Evolutionary conservation across 1,140 invertebrate genomes (phyloP).

Genomic region (Coptotermes formosanus): DNA sequence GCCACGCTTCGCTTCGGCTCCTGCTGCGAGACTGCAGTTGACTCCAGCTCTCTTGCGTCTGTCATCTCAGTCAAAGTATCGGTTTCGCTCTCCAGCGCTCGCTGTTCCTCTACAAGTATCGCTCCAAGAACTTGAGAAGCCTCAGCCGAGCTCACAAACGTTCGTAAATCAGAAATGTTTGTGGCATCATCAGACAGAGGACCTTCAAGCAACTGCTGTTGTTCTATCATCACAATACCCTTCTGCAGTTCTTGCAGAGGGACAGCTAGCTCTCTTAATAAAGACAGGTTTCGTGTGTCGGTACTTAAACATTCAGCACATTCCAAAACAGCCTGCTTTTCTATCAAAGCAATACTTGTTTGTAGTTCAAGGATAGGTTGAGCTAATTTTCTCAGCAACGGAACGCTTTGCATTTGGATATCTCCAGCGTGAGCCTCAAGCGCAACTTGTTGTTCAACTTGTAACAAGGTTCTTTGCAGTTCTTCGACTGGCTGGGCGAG

Average conservation of each 20-base stretch:
- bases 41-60: conserved; percentile 13
- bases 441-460: conserved; percentile 31
- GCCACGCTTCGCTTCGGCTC: background rate
- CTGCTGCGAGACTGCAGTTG: background rate
- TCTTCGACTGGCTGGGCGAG: conserved; percentile 21
- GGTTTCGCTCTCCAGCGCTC: conserved; percentile 27
- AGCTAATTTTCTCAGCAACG: background rate
- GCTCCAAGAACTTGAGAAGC: background rate
- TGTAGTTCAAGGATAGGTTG: conserved; percentile 22
- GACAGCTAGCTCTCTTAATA: background rate
- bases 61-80: background rate
- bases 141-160: conserved; percentile 32
- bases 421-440: conserved; percentile 30
- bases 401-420: background rate
- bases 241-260: conserved; percentile 19
- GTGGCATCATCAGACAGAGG: conserved; percentile 35
- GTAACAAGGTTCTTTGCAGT: background rate
- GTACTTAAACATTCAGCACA: background rate
- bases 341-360: conserved; percentile 12
- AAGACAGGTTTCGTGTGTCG: background rate
- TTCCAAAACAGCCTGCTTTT: conserved; percentile 24
- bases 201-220: conserved; percentile 31
- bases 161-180: conserved; percentile 35
- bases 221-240: conserved; percentile 15
- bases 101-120: conserved; percentile 29